phyloP scores from a whole-genome alignment of 2,797 vertebrate species.

The Salarias fasciatus region DNA sequence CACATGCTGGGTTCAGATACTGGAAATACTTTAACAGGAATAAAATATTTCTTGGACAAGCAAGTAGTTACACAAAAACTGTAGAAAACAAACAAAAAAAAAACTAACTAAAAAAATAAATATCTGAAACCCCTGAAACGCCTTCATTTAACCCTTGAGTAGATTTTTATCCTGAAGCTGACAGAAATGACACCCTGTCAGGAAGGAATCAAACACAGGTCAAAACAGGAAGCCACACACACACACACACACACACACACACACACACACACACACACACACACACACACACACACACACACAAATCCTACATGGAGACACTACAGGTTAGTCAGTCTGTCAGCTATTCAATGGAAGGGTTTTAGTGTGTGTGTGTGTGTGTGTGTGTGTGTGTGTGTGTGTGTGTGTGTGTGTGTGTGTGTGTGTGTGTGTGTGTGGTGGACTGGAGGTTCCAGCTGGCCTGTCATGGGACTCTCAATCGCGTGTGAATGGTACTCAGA shows the following conservation, averaged over 20 bases:
- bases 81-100: no score
- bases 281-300: constrained; percentile 48
- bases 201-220: constrained; percentile 84
- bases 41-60: neutral
- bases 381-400: neutral
- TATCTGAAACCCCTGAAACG: constrained; percentile 14
- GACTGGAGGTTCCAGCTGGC: constrained; percentile 73
- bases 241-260: constrained; percentile 17
- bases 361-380: no score
- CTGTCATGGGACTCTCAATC: constrained; percentile 74
- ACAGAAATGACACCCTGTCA: constrained; percentile 72
- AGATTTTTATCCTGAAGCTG: constrained; percentile 54
- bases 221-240: constrained; percentile 89
- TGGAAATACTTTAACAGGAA: neutral
- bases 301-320: no score
- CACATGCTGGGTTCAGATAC: no score
- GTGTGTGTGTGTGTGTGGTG: constrained; percentile 30
- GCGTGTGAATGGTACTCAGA: constrained; percentile 71
- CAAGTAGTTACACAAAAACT: no score
- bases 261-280: constrained; percentile 3
- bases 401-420: neutral
- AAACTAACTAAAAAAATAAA: constrained; percentile 9
- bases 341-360: no score
- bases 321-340: no score
- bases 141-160: constrained; percentile 33